Percentiles rank a stretch among this genome's conserved stretches.
phyloP scores from a whole-genome alignment of 2,797 vertebrate species.

The Acipenser oxyrinchus region DNA sequence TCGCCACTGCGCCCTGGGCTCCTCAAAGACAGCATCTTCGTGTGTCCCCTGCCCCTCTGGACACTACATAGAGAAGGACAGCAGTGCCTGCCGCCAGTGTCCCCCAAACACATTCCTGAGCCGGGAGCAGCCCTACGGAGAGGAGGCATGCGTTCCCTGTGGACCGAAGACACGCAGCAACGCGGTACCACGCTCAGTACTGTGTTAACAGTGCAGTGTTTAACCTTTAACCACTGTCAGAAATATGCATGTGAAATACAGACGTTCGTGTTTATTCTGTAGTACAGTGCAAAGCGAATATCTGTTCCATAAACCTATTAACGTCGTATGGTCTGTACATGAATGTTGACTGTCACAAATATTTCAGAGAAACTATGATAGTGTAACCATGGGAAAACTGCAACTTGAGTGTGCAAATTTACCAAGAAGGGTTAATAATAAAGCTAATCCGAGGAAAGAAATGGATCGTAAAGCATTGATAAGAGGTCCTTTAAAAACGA shows the following conservation, averaged over 20 bases:
- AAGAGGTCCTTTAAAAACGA: background rate
- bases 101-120: conserved; percentile 64
- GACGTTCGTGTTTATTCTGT: background rate
- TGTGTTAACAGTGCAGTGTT: background rate
- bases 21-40: conserved; percentile 39
- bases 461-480: background rate
- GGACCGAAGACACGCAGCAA: conserved; percentile 80
- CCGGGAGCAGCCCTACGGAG: conserved; percentile 61
- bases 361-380: background rate
- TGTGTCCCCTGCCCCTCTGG: conserved; percentile 80
- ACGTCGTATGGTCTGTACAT: background rate
- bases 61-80: conserved; percentile 62
- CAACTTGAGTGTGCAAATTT: no score
- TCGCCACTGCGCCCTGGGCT: conserved; percentile 66
- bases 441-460: no score
- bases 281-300: background rate
- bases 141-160: conserved; percentile 66
- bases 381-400: no score
- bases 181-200: conserved; percentile 47
- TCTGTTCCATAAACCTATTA: background rate
- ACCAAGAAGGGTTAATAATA: no score
- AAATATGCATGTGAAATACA: background rate
- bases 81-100: conserved; percentile 67
- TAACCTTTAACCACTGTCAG: background rate
- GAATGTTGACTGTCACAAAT: background rate